Base-by-base conservation (phyloP, 1,140 invertebrate genomes). In the Lepidotrigona ventralis region DNA sequence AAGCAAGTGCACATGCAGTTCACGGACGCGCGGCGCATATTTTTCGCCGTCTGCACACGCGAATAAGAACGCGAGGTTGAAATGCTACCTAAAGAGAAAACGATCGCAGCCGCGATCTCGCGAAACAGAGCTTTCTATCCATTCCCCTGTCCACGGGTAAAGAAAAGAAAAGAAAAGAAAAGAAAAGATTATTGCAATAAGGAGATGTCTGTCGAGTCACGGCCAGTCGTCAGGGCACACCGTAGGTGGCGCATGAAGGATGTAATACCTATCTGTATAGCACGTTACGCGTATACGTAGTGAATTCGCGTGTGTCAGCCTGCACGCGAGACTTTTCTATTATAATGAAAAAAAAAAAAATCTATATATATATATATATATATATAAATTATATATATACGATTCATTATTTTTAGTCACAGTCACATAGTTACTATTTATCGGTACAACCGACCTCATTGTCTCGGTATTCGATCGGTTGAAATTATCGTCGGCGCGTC, bases 241-340 rank as follows among this genome's bases (percentile, higher is more conserved):
- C 83, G 71, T 60, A 74, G 54, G 26, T 76, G 80, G 14, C 83
- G 79, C 70, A 85, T 82, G 74, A 68, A 85, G 56, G 82, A 39
- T 72, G 79, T 64, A 86, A 64, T 85, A 90, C 69, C 81, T 90
- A 91, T 91, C 90, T 93, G 90, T 93, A 93, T 92, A 92, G 85
- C 90, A 88, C 86, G 70, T 88, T 86, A 86, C 83, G 90, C 90
- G 86, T 92, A 92, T 85, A 91, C 90, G 90, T 92, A 93, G 90
- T 90, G 89, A 90, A 91, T 90, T 89, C 90, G 89, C 89, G 87
- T 88, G 89, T 91, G 86, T 87, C 88, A 88, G 90, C 77, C 89
- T 90, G 88, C 73, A 89, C 88, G 88, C 91, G 81, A 87, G 87
- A 90, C 86, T 90, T 92, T 93, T 88, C 83, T 87, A 86, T 86